A percentile compares a stretch with the other conserved stretches of the same genome.
Evolutionary conservation across 2,113 vertebrate genomes (phyloP).

Genomic region (Cottus gobio): DNA sequence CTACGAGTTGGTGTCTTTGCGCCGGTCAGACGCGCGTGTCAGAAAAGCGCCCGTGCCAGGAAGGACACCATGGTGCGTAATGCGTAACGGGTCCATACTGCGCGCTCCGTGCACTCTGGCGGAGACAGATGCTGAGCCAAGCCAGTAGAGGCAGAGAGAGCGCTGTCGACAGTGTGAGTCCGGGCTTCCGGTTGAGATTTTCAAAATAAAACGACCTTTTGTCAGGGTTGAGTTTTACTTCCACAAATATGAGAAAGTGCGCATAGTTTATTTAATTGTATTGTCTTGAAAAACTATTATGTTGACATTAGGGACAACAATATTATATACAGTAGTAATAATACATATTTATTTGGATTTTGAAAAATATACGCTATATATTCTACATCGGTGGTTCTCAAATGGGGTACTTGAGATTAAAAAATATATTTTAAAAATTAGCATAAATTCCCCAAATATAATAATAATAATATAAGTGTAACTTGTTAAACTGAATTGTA

Average conservation of each 20-base stretch:
- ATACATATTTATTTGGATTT: background rate
- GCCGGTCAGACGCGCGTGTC: slow-evolving; percentile 43
- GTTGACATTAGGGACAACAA: background rate
- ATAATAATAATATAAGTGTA: too few species aligned
- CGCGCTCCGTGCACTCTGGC: slow-evolving; percentile 60
- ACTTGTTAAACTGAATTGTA: too few species aligned
- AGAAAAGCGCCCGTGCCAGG: slow-evolving; percentile 43
- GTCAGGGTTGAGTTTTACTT: background rate
- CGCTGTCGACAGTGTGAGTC: rapidly evolving
- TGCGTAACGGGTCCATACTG: slow-evolving; percentile 76
- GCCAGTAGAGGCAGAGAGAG: slow-evolving; percentile 3
- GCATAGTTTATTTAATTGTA: background rate
- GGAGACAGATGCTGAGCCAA: slow-evolving; percentile 64
- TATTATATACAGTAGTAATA: background rate
- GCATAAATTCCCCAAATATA: too few species aligned
- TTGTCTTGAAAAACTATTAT: background rate
- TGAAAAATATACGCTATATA: background rate
- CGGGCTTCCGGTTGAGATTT: slow-evolving; percentile 9
- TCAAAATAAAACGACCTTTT: slow-evolving; percentile 48
- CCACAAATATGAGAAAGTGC: background rate
- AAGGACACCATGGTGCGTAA: slow-evolving; percentile 55
- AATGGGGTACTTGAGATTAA: too few species aligned
- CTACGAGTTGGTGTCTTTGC: slow-evolving; percentile 26
- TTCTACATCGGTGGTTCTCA: too few species aligned
- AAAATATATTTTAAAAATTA: too few species aligned